Evolutionary conservation across 1,140 invertebrate species (phyloP).

Genomic region (Hesperophylax magnus): DNA sequence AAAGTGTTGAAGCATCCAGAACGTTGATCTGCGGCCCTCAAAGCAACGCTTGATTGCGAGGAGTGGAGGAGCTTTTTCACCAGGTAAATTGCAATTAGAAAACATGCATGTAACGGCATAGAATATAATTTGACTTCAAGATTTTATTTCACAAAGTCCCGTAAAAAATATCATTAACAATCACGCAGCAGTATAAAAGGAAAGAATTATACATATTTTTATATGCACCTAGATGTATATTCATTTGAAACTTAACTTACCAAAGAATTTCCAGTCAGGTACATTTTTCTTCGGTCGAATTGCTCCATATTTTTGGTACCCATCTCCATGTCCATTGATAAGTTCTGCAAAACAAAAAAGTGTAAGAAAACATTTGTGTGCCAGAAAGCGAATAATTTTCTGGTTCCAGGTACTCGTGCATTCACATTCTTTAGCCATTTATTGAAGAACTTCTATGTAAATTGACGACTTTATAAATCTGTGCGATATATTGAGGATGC

Average conservation of each 20-base stretch:
- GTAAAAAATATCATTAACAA: not conserved
- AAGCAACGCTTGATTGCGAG: not conserved
- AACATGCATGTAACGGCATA: no score
- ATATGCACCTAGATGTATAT: no score
- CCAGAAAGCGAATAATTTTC: no score
- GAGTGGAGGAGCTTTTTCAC: not conserved
- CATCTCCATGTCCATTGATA: no score
- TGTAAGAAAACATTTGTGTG: no score
- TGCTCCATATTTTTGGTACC: not conserved
- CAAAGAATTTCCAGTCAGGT: slow-evolving; percentile 27
- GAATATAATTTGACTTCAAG: no score
- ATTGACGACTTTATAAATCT: not conserved
- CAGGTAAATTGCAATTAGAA: no score
- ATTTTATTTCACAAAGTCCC: not conserved
- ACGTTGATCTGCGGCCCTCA: not conserved
- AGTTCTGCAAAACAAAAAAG: no score
- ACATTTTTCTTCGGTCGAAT: not conserved
- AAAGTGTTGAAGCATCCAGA: not conserved
- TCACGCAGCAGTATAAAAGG: not conserved
- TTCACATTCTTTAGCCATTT: not conserved
- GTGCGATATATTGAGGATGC: no score
- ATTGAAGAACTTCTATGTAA: not conserved
- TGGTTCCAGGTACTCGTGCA: not conserved
- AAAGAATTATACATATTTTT: not conserved
- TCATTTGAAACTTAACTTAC: not conserved